Percentiles rank a stretch among this genome's conserved stretches.
phyloP scores from a whole-genome alignment of 2,797 vertebrate species.

The Anniella stebbinsi region DNA sequence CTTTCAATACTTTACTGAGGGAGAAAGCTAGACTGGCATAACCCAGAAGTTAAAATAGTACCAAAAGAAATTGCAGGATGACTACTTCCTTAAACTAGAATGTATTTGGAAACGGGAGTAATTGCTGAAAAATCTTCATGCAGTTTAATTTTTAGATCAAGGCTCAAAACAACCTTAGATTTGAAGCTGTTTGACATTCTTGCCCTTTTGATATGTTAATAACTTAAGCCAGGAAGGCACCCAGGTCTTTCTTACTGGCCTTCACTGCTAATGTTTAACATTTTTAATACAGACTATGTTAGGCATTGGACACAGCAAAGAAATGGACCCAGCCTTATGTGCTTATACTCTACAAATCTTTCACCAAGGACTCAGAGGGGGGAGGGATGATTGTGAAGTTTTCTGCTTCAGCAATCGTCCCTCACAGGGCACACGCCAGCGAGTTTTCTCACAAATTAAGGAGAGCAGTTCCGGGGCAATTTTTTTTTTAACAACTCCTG shows the following conservation, averaged over 20 bases:
- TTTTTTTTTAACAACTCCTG: too few relatives aligned
- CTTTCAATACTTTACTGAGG: background rate
- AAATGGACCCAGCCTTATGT: background rate
- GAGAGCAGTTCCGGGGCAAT: too few relatives aligned
- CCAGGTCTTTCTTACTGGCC: background rate
- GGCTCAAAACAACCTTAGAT: background rate
- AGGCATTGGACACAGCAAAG: background rate
- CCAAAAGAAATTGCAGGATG: background rate
- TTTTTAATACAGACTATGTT: background rate
- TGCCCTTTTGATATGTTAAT: background rate
- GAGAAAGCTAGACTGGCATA: background rate
- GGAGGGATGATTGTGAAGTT: too few relatives aligned
- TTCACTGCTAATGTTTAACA: background rate
- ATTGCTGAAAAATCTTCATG: background rate
- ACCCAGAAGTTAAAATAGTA: background rate
- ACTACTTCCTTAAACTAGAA: background rate
- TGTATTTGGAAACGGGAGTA: background rate
- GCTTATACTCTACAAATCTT: background rate
- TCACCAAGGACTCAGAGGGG: too few relatives aligned
- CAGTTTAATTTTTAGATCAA: background rate
- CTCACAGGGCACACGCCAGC: too few relatives aligned
- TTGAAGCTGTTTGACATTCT: background rate
- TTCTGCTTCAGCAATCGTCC: too few relatives aligned
- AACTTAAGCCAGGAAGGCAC: background rate
- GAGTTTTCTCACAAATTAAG: too few relatives aligned